A percentile compares a stretch with the other conserved stretches of the same genome.
Conservation (phyloP, 2,797 vertebrate genomes). For the Anabas testudineus region DNA sequence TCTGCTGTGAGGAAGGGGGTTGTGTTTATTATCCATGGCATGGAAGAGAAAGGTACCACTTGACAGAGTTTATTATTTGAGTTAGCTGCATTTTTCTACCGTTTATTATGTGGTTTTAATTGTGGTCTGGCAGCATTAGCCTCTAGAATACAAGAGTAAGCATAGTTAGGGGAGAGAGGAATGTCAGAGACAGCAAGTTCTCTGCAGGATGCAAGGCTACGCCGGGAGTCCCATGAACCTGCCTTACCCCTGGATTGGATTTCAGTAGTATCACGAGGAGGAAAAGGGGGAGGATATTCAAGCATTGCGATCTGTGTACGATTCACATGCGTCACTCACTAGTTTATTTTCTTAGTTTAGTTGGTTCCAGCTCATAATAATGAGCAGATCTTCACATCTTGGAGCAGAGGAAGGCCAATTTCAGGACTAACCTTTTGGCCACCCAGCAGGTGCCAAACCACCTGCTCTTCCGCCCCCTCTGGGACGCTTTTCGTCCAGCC, state of each 20-base stretch:
- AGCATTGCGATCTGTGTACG: slow-evolving; percentile 17
- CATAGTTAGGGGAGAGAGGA: slow-evolving; percentile 57
- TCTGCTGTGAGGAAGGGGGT: slow-evolving; percentile 15
- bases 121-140: slow-evolving; percentile 51
- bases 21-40: slow-evolving; percentile 54
- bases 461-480: slow-evolving; percentile 38
- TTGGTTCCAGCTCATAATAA: slow-evolving; percentile 40
- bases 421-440: slow-evolving; percentile 37
- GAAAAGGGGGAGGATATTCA: slow-evolving; percentile 22
- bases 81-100: slow-evolving; percentile 59
- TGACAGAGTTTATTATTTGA: slow-evolving; percentile 68
- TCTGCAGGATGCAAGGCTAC: slow-evolving; percentile 42
- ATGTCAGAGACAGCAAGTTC: slow-evolving; percentile 74
- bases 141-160: slow-evolving; percentile 40
- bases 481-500: slow-evolving; percentile 1
- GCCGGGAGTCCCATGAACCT: slow-evolving; percentile 59
- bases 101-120: slow-evolving; percentile 77
- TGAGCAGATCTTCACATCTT: slow-evolving; percentile 37
- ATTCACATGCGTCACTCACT: background rate
- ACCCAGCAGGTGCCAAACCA: slow-evolving; percentile 71
- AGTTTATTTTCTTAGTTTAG: slow-evolving; percentile 64
- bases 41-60: slow-evolving; percentile 40
- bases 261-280: slow-evolving; percentile 56
- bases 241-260: slow-evolving; percentile 63
- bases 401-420: slow-evolving; percentile 30